A percentile compares a stretch with the other conserved stretches of the same genome.
These are phyloP conservation scores for Bombus affinis DNA, from an alignment of 1,140 invertebrate genomes.

Conservation along the genomic window DNA sequence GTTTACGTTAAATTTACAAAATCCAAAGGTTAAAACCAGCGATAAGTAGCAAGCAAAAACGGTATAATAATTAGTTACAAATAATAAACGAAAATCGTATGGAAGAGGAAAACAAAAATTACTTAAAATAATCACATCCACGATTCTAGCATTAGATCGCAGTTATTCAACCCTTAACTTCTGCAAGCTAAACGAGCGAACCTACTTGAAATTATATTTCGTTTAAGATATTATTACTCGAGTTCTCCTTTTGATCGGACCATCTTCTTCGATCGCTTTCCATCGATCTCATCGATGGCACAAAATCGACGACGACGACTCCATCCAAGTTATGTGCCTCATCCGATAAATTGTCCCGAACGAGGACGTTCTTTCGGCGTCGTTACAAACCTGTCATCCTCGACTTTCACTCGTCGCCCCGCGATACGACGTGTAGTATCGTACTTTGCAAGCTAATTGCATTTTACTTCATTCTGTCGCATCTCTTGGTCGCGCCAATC, in stretches of 20 bases:
- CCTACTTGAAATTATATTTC: not conserved
- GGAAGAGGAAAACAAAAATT: no score
- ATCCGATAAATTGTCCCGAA: conserved; percentile 41
- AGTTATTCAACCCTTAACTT: not conserved
- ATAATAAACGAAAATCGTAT: not conserved
- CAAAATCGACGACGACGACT: conserved; percentile 17
- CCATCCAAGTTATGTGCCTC: conserved; percentile 17
- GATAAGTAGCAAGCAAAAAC: not conserved
- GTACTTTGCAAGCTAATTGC: conserved; percentile 56
- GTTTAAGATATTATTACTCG: not conserved
- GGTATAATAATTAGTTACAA: not conserved
- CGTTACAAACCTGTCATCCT: conserved; percentile 31
- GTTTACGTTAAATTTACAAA: no score
- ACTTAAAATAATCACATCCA: not conserved
- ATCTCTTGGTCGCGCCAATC: conserved; percentile 19
- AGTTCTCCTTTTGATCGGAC: not conserved
- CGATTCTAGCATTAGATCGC: not conserved
- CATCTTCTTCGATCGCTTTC: conserved; percentile 29
- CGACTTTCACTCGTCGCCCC: conserved; percentile 57
- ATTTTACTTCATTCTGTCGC: conserved; percentile 12
- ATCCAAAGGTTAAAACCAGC: no score
- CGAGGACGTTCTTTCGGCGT: conserved; percentile 34
- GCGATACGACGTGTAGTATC: conserved; percentile 39
- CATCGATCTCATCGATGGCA: not conserved
- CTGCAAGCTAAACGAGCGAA: not conserved